These are phyloP conservation scores for Hoplias malabaricus DNA, from an alignment of 2,113 vertebrate genomes.

Conservation along the genomic window DNA sequence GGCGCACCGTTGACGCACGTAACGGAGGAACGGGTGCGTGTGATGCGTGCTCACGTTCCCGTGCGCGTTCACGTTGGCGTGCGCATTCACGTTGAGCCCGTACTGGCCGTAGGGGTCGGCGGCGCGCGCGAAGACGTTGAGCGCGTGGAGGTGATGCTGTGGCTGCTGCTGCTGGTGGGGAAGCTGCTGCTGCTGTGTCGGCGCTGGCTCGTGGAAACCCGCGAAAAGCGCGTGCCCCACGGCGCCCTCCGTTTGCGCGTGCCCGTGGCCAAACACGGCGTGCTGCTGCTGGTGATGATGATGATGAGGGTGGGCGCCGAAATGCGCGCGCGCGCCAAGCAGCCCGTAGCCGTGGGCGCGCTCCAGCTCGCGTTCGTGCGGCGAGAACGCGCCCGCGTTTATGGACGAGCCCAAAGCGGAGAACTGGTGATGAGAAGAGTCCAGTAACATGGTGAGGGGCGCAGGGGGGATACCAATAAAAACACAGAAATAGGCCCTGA, in stretches of 20 bases:
- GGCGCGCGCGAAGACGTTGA: constrained; percentile 84
- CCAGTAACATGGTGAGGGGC: constrained; percentile 77
- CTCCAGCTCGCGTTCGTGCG: no score
- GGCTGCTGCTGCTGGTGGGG: constrained; percentile 59
- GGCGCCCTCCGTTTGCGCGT: constrained; percentile 77
- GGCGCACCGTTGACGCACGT: constrained; percentile 89
- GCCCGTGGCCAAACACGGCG: constrained; percentile 65
- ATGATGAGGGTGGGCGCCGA: constrained; percentile 70
- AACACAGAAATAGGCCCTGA: background rate
- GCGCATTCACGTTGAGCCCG: constrained; percentile 73
- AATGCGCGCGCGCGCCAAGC: no score
- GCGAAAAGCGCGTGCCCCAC: constrained; percentile 82
- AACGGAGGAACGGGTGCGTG: constrained; percentile 87
- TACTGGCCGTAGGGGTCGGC: constrained; percentile 52
- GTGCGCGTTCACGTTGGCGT: constrained; percentile 73
- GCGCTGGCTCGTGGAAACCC: constrained; percentile 82
- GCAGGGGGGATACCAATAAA: background rate
- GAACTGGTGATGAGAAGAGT: constrained; percentile 72
- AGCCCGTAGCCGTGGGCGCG: no score
- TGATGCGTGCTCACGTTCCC: constrained; percentile 79
- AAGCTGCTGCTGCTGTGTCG: constrained; percentile 79
- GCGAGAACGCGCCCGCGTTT: constrained; percentile 79
- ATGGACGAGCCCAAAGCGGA: background rate
- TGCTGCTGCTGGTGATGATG: constrained; percentile 72
- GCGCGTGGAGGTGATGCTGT: constrained; percentile 72